Percentiles rank a stretch among this genome's conserved stretches.
These are phyloP conservation scores for Syngnathus scovelli DNA, from an alignment of 2,113 vertebrate genomes.

Conservation along the genomic window DNA sequence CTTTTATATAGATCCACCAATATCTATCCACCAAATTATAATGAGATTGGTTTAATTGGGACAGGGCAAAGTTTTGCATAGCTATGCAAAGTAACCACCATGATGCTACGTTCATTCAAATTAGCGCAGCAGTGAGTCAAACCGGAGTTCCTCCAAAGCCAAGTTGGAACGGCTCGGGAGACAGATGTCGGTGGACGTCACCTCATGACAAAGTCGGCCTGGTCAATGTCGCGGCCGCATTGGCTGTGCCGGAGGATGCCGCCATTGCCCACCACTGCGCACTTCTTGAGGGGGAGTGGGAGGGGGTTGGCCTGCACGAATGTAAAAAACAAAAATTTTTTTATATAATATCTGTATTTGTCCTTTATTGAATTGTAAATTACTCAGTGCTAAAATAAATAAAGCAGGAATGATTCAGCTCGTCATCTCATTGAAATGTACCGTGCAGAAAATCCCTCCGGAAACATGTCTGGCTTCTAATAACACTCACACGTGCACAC, in stretches of 20 bases:
- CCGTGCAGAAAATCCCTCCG: neutral
- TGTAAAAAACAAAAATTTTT: conserved; percentile 23
- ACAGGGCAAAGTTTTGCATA: neutral
- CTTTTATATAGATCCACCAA: no score
- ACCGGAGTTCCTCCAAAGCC: neutral
- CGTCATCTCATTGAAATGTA: neutral
- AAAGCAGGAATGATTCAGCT: neutral
- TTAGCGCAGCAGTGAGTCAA: neutral
- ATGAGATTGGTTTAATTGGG: neutral
- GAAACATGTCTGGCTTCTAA: neutral
- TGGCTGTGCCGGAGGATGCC: conserved; percentile 88
- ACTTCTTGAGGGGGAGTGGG: conserved; percentile 88
- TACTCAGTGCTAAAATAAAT: no score
- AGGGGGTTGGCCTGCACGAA: conserved; percentile 84
- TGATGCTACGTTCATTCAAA: neutral
- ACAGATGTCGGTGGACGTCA: conserved; percentile 57
- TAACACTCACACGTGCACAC: neutral
- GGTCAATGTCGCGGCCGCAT: conserved; percentile 87
- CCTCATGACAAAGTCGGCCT: conserved; percentile 91
- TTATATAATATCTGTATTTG: neutral
- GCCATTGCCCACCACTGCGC: conserved; percentile 92
- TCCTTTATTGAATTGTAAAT: neutral
- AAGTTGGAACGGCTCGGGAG: neutral
- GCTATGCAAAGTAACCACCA: neutral
- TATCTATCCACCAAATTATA: no score